Percentiles rank a stretch among this genome's conserved stretches.
Evolutionary conservation across 2,113 vertebrate genomes (phyloP).

Genomic region (Nannobrachium achirus): DNA sequence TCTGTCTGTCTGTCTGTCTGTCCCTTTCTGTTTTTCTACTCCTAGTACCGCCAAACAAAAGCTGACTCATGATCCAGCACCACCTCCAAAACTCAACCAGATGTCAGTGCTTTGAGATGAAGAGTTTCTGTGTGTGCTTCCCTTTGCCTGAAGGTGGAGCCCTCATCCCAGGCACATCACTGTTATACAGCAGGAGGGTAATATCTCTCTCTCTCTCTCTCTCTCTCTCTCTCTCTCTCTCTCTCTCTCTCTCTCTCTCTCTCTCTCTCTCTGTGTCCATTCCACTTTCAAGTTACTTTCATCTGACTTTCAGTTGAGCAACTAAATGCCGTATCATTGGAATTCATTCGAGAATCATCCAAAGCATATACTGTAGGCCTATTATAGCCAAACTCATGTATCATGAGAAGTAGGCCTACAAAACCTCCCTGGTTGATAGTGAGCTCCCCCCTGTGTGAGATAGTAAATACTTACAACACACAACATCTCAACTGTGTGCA

Average conservation of each 20-base stretch:
- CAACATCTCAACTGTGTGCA: neutral
- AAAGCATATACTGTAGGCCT: too few relatives aligned
- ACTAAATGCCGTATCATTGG: too few relatives aligned
- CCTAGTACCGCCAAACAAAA: neutral
- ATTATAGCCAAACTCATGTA: neutral
- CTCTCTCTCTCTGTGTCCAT: too few relatives aligned
- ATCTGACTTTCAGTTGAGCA: too few relatives aligned
- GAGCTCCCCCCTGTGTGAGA: neutral
- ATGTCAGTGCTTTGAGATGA: neutral
- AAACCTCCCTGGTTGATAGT: neutral
- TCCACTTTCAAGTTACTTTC: too few relatives aligned
- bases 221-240: too few relatives aligned
- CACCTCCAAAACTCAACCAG: conserved; percentile 11
- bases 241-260: too few relatives aligned
- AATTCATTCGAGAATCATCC: too few relatives aligned
- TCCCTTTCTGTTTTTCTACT: too few relatives aligned
- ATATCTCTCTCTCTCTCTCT: too few relatives aligned
- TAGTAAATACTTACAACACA: neutral
- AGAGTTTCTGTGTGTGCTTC: conserved; percentile 1
- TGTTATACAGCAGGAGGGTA: neutral
- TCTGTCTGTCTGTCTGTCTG: neutral
- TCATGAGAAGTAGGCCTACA: neutral
- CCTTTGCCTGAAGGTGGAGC: conserved; percentile 45
- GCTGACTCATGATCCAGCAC: conserved; percentile 6
- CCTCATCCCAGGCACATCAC: conserved; percentile 4